phyloP scores from a whole-genome alignment of 2,113 vertebrate genomes.

The Tragelaphus buxtoni region DNA sequence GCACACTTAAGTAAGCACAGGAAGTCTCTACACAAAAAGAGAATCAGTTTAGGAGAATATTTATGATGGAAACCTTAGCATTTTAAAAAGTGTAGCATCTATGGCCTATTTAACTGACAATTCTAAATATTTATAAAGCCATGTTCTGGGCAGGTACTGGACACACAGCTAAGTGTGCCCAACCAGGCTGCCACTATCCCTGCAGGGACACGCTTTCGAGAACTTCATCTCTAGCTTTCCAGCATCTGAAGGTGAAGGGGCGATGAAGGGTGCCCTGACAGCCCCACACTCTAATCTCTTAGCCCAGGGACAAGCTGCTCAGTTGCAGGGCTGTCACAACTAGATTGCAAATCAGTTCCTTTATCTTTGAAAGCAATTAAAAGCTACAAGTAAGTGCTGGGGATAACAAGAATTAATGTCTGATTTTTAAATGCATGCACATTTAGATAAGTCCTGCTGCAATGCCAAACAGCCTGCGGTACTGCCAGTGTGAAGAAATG shows the following conservation, averaged over 20 bases:
- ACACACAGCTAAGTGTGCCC: neutral
- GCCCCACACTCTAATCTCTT: neutral
- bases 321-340: neutral
- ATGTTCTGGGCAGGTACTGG: neutral
- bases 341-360: slow-evolving; percentile 30
- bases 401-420: neutral
- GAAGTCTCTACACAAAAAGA: neutral
- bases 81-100: neutral
- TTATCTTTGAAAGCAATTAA: slow-evolving; percentile 43
- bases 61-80: neutral
- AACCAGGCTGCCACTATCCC: neutral
- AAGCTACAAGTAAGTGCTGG: neutral
- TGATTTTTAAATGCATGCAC: neutral
- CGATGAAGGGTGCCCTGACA: neutral
- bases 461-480: neutral
- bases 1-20: neutral
- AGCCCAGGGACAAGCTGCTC: neutral
- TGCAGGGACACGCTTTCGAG: neutral
- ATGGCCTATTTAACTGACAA: neutral
- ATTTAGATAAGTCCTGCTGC: neutral
- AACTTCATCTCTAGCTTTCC: neutral
- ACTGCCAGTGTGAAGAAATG: neutral
- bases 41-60: neutral
- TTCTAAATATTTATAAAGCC: neutral
- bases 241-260: neutral